These are phyloP conservation scores for Apamea anceps DNA, from an alignment of 2,888 invertebrate genomes.

Conservation along the genomic window DNA sequence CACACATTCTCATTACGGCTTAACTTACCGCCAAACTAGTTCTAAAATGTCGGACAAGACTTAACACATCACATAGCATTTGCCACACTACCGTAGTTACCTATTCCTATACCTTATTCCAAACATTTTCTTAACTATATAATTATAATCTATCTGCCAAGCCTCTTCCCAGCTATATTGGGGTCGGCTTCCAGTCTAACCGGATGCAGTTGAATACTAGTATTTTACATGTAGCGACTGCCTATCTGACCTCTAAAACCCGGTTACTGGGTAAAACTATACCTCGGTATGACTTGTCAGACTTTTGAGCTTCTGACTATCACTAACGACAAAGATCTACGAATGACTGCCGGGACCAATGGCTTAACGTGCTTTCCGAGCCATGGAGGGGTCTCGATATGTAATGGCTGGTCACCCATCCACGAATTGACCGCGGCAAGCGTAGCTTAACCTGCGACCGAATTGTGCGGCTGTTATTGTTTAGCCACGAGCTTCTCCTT, in stretches of 20 bases:
- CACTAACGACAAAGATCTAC: not conserved
- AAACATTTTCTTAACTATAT: constrained; percentile 30
- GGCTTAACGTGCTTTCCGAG: not conserved
- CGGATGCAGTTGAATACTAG: not conserved
- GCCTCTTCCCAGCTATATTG: not conserved
- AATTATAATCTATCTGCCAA: not conserved
- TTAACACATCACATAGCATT: constrained; percentile 10
- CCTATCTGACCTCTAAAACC: not conserved
- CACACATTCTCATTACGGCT: not conserved
- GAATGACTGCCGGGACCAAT: not conserved
- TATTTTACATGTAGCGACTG: not conserved
- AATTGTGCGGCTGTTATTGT: not conserved
- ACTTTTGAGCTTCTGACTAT: not conserved
- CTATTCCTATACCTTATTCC: no score
- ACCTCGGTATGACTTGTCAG: not conserved
- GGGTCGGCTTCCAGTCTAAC: not conserved
- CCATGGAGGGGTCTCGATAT: not conserved
- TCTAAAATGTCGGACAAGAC: constrained; percentile 13
- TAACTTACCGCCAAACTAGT: constrained; percentile 10
- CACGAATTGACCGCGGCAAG: not conserved
- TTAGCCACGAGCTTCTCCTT: not conserved
- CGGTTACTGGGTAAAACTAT: not conserved
- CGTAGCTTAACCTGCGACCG: not conserved
- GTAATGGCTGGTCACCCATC: not conserved
- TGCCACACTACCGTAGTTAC: constrained; percentile 4